Conservation (phyloP, 2,888 invertebrate species). For the Hyposoter dolosus region DNA sequence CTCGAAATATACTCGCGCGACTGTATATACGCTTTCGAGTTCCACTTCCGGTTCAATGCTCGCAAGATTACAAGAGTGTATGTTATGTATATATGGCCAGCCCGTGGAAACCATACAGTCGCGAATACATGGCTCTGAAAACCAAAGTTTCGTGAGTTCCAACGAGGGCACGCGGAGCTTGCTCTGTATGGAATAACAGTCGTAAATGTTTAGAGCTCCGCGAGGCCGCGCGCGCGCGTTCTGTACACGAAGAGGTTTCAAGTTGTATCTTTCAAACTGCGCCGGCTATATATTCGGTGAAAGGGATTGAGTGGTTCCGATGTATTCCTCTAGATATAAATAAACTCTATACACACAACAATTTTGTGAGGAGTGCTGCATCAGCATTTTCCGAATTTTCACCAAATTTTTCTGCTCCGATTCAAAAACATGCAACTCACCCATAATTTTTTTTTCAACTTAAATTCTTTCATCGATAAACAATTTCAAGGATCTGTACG, state of each 20-base stretch:
- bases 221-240: constrained; percentile 45
- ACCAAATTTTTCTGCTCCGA: background rate
- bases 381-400: background rate
- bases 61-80: constrained; percentile 19
- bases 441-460: background rate
- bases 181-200: constrained; percentile 62
- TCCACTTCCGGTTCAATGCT: constrained; percentile 58
- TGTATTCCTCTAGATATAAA: constrained; percentile 4
- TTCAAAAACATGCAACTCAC: background rate
- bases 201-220: constrained; percentile 68
- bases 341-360: background rate
- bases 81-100: background rate
- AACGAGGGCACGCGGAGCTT: constrained; percentile 37
- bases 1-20: constrained; percentile 8
- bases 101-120: constrained; percentile 23
- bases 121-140: constrained; percentile 32
- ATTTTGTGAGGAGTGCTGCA: background rate
- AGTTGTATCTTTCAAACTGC: constrained; percentile 54
- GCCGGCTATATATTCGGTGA: constrained; percentile 42
- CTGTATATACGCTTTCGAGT: constrained; percentile 26
- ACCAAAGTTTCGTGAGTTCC: constrained; percentile 50
- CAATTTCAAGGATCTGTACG: background rate
- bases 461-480: background rate
- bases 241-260: constrained; percentile 28
- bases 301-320: background rate